Base-by-base conservation (phyloP, 2,113 vertebrate genomes). In the Callospermophilus lateralis region DNA sequence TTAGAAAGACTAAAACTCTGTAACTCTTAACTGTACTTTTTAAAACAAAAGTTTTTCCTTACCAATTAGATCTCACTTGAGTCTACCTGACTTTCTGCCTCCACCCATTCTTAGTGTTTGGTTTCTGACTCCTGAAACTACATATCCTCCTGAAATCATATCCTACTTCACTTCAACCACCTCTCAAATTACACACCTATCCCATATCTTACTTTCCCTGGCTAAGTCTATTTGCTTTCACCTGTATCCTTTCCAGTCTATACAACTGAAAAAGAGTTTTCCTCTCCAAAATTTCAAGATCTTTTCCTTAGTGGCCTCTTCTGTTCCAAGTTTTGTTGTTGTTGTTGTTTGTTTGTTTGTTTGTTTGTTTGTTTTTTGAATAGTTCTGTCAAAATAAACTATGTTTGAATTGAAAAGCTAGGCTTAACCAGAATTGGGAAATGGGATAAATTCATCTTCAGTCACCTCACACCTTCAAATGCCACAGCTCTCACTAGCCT, bases 1-100 rank as follows among this genome's bases (percentile, higher is more conserved):
- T 39, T 68, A 22, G 24, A 70, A 94, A 7, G 53, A 76, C 34
- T 81, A 91, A 68, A 58, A 65, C 53, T 92, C 4, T 55, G 48
- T 51, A 32, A 92, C 51, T 45, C 17, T 12, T 53, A 53, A 63
- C 30, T 26, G 37, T 45, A 92, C 6, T 42, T 78, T 53, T 88
- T 61, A 83, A 96, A 78, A 61, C 16, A 51, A 58, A 87, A 83
- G 17, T 3, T 79, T 94, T 93, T 84, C 87, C 34, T 80, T 85
- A 67, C 37, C 9, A 74, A 13, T n/a, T 80, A 4, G 12, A 61
- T 70, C 17, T 76, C 22, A 15, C 37, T 42, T 83, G 76, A 45
- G 30, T 72, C 22, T 42, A 32, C 10, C 24, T 45, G 24, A 79
- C 24, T 8, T 70, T 58, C 48, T 22, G 15, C 42, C 67, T 76